phyloP scores from a whole-genome alignment of 2,113 vertebrate species.

The Carassius carassius region DNA sequence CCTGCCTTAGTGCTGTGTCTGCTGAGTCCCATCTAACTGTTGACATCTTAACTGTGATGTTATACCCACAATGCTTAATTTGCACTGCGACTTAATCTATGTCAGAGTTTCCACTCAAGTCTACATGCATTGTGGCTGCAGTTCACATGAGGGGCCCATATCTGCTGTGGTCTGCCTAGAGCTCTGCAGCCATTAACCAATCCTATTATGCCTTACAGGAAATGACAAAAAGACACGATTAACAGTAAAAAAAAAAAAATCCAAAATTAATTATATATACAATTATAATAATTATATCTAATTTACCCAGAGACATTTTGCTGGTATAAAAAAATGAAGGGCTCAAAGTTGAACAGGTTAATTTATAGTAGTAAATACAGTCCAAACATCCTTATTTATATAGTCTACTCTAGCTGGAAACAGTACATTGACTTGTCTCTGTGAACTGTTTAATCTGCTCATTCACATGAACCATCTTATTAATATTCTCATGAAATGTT shows the following conservation, averaged over 20 bases:
- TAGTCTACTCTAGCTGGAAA: no score
- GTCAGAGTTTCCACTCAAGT: conserved; percentile 65
- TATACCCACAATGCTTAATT: conserved; percentile 56
- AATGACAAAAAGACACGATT: not conserved
- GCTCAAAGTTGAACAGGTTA: no score
- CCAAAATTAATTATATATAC: not conserved
- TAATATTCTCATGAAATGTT: no score
- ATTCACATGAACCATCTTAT: no score
- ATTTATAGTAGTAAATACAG: no score
- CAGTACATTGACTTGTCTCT: no score
- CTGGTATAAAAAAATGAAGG: no score
- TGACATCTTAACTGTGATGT: conserved; percentile 19
- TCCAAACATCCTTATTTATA: no score
- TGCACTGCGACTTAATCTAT: conserved; percentile 63
- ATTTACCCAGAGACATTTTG: not conserved
- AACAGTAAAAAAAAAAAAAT: not conserved
- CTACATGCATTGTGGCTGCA: conserved; percentile 26
- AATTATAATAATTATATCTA: not conserved
- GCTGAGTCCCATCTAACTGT: conserved; percentile 36
- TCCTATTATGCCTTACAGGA: not conserved
- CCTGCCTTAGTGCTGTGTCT: not conserved
- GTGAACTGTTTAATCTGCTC: no score
- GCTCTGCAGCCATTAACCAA: not conserved
- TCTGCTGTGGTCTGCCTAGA: conserved; percentile 26
- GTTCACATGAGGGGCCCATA: conserved; percentile 1